Base-by-base conservation (phyloP, 2,888 invertebrate species). In the Phaedon cochleariae region DNA sequence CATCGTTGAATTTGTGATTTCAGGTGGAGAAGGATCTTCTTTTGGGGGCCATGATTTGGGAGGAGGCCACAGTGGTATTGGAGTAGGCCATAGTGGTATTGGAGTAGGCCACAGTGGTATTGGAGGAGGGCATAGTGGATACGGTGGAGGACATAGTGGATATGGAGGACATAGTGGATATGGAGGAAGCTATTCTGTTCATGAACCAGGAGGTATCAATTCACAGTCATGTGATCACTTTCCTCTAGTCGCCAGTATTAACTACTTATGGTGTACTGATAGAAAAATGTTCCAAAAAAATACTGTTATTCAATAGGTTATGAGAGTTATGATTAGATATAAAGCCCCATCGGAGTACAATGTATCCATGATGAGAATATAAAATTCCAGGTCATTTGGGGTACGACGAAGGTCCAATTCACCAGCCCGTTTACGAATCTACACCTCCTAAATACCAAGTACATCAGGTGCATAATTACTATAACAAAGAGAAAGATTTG, bases 401-500 rank as follows among this genome's bases (percentile, higher is more conserved):
- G 9, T 59, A 62, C 29, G 65, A 65, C 9, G 65, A 62, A n/a
- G 45, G 18, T 18, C 61, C 49, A 21, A 73, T 74, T 58, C 73
- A 68, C 0, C 72, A 74, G 60, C 73, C 73, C 37, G 65, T 69
- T 15, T 70, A 79, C 31, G 73, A 79, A 53, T 76, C 76, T n/a
- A 71, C 78, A 59, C 75, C 80, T 0, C 80, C 83, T 29, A 82
- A 82, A 67, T 78, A 81, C 64, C 77, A 77, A 31, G 66, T 68
- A 20, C 80, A 83, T 66, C 75, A 79, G 22, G 73, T 74, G n/a
- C 73, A 75, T 3, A 75, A 76, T 21, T 67, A 78, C 48, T 69
- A 75, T 22, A 76, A 78, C 46, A 80, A 89, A 67, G 89, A 90
- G 7, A 85, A 93, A 20, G 88, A 89, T 0, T 80, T 93, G 21